A percentile compares a stretch with the other conserved stretches of the same genome.
Evolutionary conservation across 2,797 vertebrate species (phyloP).

Genomic region (Arremon brunneinucha): DNA sequence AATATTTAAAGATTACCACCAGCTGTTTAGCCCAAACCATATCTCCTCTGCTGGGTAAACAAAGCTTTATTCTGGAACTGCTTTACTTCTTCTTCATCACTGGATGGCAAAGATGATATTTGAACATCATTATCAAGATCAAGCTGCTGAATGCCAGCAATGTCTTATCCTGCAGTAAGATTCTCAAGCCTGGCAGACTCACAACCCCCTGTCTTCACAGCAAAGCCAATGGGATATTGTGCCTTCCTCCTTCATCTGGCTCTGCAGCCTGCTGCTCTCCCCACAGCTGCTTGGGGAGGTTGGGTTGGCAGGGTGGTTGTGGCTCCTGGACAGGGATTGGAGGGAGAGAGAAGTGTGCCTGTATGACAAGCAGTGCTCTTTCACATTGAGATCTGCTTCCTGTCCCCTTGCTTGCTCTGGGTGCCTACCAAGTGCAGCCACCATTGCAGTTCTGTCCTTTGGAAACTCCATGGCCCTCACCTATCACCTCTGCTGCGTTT

Average conservation of each 20-base stretch:
- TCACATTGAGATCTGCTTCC: neutral
- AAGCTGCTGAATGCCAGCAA: neutral
- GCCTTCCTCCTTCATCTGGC: neutral
- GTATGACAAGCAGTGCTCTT: neutral
- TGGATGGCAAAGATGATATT: neutral
- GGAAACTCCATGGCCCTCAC: accelerated
- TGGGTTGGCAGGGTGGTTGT: neutral
- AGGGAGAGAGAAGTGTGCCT: neutral
- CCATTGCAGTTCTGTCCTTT: neutral
- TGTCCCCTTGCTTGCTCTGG: neutral
- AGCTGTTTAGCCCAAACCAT: neutral
- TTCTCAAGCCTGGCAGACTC: neutral
- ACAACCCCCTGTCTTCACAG: neutral
- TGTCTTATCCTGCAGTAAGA: neutral
- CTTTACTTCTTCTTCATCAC: neutral
- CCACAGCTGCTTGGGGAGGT: accelerated
- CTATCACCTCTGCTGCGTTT: neutral
- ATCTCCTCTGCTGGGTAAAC: neutral
- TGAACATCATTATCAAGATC: neutral
- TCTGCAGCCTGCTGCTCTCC: neutral
- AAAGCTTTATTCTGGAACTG: neutral
- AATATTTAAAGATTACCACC: slow-evolving; percentile 39
- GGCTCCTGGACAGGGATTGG: accelerated
- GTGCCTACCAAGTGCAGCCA: neutral
- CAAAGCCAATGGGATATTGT: neutral